Conservation (phyloP, 1,140 invertebrate genomes). For the Drosophila ambigua region DNA sequence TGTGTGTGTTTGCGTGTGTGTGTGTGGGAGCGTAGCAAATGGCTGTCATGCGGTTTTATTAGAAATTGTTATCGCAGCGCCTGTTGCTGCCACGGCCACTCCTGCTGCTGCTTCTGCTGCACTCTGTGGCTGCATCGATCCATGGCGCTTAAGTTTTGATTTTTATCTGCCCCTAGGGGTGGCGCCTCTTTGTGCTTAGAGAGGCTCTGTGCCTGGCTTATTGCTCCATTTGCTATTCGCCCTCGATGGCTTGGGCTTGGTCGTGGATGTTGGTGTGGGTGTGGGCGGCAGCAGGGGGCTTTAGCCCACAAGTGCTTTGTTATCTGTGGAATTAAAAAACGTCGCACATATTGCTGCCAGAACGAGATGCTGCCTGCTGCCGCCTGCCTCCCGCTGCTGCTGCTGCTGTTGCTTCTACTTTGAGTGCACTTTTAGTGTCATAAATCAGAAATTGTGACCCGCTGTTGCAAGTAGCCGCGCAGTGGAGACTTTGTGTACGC, state of each 20-base stretch:
- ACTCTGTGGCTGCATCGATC: slow-evolving; percentile 23
- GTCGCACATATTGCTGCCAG: slow-evolving; percentile 69
- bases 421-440: slow-evolving; percentile 77
- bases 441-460: slow-evolving; percentile 75
- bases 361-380: slow-evolving; percentile 10
- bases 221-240: slow-evolving; percentile 63
- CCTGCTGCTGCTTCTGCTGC: slow-evolving; percentile 16
- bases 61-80: slow-evolving; percentile 77
- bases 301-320: slow-evolving; percentile 68
- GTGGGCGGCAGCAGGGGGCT: slow-evolving; percentile 15
- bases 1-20: slow-evolving; percentile 35
- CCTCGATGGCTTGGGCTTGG: slow-evolving; percentile 1
- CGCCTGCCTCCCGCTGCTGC: neutral
- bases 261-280: too few relatives aligned
- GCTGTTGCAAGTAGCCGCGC: slow-evolving; percentile 22
- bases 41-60: slow-evolving; percentile 78
- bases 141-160: slow-evolving; percentile 69
- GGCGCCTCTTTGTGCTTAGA: slow-evolving; percentile 5
- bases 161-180: slow-evolving; percentile 57
- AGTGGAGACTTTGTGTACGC: slow-evolving; percentile 1
- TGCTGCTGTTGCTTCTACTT: slow-evolving; percentile 39
- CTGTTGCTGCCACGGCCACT: slow-evolving; percentile 56
- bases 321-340: slow-evolving; percentile 78
- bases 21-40: slow-evolving; percentile 21
- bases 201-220: slow-evolving; percentile 43